A percentile compares a stretch with the other conserved stretches of the same genome.
phyloP scores from a whole-genome alignment of 2,113 vertebrate genomes.

The Otolemur garnettii region DNA sequence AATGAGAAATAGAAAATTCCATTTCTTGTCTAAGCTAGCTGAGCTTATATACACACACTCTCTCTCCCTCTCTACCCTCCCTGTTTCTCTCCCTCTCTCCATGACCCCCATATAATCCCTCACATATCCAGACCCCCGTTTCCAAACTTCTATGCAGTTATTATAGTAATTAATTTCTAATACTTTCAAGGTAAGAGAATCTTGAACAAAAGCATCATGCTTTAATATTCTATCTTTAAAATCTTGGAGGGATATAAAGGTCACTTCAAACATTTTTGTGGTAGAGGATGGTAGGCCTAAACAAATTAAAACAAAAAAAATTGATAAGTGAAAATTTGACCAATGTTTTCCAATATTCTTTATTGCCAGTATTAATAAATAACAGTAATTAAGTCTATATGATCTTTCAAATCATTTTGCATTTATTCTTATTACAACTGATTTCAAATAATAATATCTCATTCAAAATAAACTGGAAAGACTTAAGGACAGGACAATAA shows the following conservation, averaged over 20 bases:
- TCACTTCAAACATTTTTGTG: background rate
- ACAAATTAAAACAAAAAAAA: background rate
- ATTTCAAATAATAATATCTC: background rate
- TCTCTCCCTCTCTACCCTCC: background rate
- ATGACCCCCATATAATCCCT: background rate
- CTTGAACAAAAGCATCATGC: rapidly evolving
- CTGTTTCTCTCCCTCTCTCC: too few species aligned
- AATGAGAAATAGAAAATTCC: background rate
- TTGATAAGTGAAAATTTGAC: background rate
- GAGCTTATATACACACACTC: background rate
- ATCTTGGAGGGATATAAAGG: background rate
- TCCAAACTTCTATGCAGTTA: background rate
- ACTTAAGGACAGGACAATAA: background rate
- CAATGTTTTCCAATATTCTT: background rate
- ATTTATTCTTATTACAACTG: background rate
- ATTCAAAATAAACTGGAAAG: background rate
- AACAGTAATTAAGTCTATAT: background rate
- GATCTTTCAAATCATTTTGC: background rate
- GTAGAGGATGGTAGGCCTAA: background rate
- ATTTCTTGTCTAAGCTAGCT: background rate
- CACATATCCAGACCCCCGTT: background rate
- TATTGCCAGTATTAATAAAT: background rate
- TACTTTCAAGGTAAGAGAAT: background rate
- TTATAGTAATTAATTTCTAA: background rate
- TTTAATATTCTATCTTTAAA: background rate